A percentile compares a stretch with the other conserved stretches of the same genome.
Conservation (phyloP, 2,113 vertebrate genomes). For the Gymnarchus niloticus region DNA sequence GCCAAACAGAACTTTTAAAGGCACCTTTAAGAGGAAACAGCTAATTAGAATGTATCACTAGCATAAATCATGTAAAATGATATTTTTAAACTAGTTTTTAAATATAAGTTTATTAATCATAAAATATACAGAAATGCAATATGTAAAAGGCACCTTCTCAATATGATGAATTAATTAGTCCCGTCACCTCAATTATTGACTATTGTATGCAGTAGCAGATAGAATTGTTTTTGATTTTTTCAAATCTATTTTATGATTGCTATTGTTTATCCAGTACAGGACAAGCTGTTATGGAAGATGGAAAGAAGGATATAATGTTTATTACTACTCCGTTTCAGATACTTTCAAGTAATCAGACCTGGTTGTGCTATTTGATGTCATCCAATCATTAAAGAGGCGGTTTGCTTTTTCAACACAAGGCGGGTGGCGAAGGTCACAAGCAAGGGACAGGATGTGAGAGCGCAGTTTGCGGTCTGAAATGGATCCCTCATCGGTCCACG, state of each 20-base stretch:
- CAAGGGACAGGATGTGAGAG: constrained; percentile 60
- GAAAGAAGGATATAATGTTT: background rate
- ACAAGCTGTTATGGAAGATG: background rate
- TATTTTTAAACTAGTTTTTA: background rate
- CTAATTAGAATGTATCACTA: background rate
- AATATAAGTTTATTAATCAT: too few relatives aligned
- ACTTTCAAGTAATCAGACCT: constrained; percentile 45
- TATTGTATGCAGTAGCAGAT: background rate
- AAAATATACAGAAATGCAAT: background rate
- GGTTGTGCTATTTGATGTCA: constrained; percentile 56
- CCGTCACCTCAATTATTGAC: background rate
- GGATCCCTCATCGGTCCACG: constrained; percentile 60
- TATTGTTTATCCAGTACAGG: background rate
- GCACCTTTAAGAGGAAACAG: background rate
- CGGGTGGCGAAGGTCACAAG: constrained; percentile 59
- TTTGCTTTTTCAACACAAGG: constrained; percentile 53
- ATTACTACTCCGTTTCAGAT: background rate
- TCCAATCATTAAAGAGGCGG: constrained; percentile 55
- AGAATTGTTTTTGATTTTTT: background rate
- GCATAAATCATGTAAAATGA: background rate
- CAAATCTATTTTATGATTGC: background rate
- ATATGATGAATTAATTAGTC: background rate
- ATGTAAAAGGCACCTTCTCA: background rate
- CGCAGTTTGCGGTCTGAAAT: constrained; percentile 61
- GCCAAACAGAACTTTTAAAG: background rate